Conservation (phyloP, 2,888 invertebrate species). For the Sipha maydis region DNA sequence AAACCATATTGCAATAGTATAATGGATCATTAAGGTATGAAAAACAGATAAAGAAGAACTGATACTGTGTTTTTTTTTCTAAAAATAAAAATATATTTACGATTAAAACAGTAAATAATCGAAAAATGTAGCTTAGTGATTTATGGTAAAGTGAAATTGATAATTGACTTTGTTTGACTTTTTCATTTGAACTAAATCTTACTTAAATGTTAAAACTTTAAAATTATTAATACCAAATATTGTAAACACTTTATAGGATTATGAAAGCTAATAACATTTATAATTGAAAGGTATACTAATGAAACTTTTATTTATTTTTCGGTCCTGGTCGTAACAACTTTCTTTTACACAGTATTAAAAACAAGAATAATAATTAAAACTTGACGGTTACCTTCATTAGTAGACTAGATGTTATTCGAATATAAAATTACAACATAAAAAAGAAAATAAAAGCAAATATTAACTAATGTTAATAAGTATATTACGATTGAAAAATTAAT, state of each 20-base stretch:
- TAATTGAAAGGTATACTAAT: not conserved
- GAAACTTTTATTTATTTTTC: slow-evolving; percentile 24
- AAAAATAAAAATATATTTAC: not conserved
- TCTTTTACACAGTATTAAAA: not conserved
- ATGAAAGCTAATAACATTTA: not conserved
- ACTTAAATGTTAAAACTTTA: not conserved
- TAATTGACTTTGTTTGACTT: not conserved
- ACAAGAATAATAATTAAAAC: slow-evolving; percentile 1
- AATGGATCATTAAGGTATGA: no score
- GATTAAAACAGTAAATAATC: no score
- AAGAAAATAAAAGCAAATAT: no score
- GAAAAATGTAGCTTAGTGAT: not conserved
- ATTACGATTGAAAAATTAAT: no score
- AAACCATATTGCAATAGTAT: no score
- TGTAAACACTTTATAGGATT: slow-evolving; percentile 14
- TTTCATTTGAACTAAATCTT: not conserved
- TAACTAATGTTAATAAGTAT: no score
- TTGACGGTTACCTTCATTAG: not conserved
- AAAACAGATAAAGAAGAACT: not conserved
- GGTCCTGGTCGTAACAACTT: not conserved
- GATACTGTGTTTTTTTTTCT: not conserved
- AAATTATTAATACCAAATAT: not conserved
- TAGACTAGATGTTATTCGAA: no score
- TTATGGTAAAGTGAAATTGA: not conserved
- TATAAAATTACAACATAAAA: no score